A percentile compares a stretch with the other conserved stretches of the same genome.
These are phyloP conservation scores for Pseudomugil tenellus DNA, from an alignment of 2,797 vertebrate species.

Conservation along the genomic window DNA sequence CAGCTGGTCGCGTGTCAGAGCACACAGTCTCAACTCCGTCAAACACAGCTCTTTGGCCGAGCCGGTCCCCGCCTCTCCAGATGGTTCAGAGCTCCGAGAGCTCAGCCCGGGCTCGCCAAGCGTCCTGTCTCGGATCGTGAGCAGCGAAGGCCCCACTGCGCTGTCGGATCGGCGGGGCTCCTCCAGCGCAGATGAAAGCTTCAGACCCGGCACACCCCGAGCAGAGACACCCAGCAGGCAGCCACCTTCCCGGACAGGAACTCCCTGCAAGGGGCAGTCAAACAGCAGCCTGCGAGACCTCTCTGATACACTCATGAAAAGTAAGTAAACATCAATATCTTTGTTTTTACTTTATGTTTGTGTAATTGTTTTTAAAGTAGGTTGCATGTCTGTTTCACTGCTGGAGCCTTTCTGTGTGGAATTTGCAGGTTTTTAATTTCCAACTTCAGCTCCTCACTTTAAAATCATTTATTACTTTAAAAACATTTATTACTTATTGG, in stretches of 20 bases:
- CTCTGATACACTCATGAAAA: slow-evolving; percentile 95
- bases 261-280: slow-evolving; percentile 84
- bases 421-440: no score
- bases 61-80: slow-evolving; percentile 78
- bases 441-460: no score
- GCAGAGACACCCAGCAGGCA: slow-evolving; percentile 74
- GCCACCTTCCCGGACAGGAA: slow-evolving; percentile 81
- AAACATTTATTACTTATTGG: no score
- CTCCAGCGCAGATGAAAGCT: slow-evolving; percentile 64
- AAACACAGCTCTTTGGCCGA: slow-evolving; percentile 97
- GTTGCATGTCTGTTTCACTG: no score
- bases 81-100: slow-evolving; percentile 56
- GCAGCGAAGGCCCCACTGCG: slow-evolving; percentile 46
- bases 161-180: slow-evolving; percentile 56
- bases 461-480: no score
- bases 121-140: slow-evolving; percentile 54
- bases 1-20: slow-evolving; percentile 95
- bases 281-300: slow-evolving; percentile 87
- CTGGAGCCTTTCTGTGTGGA: no score
- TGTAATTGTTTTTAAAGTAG: not conserved
- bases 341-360: not conserved
- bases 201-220: slow-evolving; percentile 52
- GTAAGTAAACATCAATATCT: slow-evolving; percentile 81
- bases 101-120: slow-evolving; percentile 19
- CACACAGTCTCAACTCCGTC: slow-evolving; percentile 95